phyloP scores from a whole-genome alignment of 2,797 vertebrate species.

The Pseudotriccus pelzelni region DNA sequence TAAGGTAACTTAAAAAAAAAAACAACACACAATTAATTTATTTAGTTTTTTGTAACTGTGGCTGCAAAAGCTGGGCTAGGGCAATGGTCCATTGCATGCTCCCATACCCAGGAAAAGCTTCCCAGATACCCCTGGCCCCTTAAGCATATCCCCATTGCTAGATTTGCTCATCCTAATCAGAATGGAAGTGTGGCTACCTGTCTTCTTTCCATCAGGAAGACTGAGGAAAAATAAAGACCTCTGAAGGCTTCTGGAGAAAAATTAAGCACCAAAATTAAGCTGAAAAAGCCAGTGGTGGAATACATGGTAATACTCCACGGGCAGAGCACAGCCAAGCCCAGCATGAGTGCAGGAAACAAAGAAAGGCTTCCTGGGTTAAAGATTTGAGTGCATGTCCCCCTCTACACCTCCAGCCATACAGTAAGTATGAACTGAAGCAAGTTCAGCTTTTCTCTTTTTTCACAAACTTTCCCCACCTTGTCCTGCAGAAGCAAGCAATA shows the following conservation, averaged over 20 bases:
- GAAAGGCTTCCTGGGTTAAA: not conserved
- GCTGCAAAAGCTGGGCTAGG: not conserved
- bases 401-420: not conserved
- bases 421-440: not conserved
- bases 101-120: not conserved
- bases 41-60: not conserved
- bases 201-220: not conserved
- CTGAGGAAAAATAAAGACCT: not conserved
- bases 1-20: not conserved
- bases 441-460: not conserved
- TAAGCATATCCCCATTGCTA: accelerated
- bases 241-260: not conserved
- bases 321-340: not conserved
- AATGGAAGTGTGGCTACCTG: not conserved
- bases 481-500: not conserved
- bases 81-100: accelerated
- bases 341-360: not conserved
- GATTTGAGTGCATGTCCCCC: not conserved
- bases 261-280: not conserved
- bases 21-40: not conserved
- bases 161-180: not conserved
- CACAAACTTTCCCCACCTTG: not conserved
- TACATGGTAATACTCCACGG: not conserved
- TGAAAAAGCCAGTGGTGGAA: not conserved
- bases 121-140: accelerated